A percentile compares a stretch with the other conserved stretches of the same genome.
phyloP scores from a whole-genome alignment of 2,888 invertebrate genomes.

The Aphodius granarius region DNA sequence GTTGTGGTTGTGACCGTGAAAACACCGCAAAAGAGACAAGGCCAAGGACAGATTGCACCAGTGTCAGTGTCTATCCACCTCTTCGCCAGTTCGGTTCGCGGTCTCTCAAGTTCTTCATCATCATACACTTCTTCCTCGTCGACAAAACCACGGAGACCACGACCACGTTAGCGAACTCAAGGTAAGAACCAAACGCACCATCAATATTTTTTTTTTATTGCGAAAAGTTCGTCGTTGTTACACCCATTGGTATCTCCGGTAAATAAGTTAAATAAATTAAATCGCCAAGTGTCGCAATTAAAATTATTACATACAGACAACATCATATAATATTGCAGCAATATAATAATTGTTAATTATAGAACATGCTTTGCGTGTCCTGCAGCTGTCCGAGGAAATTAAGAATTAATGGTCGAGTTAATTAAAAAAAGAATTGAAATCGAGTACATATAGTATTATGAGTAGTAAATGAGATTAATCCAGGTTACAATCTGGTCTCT shows the following conservation, averaged over 20 bases:
- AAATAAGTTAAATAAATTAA: background rate
- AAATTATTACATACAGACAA: background rate
- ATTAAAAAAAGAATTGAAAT: background rate
- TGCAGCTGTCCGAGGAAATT: background rate
- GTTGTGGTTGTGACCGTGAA: slow-evolving; percentile 54
- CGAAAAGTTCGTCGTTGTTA: too few species aligned
- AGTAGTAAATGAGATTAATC: background rate
- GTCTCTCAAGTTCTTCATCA: background rate
- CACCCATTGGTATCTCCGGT: too few species aligned
- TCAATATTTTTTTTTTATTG: too few species aligned
- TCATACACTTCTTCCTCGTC: background rate
- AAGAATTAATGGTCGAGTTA: background rate
- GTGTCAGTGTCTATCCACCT: slow-evolving; percentile 47
- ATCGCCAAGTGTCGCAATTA: background rate
- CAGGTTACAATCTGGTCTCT: background rate
- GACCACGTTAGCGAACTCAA: slow-evolving; percentile 3
- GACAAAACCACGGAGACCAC: background rate
- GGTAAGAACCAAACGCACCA: background rate
- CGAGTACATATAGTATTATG: background rate
- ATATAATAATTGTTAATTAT: background rate
- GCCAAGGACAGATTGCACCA: slow-evolving; percentile 47
- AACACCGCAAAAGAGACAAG: slow-evolving; percentile 49
- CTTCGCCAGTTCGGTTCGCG: slow-evolving; percentile 6
- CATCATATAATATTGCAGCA: background rate
- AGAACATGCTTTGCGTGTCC: background rate